phyloP scores from a whole-genome alignment of 2,888 invertebrate species.

The Stomorhina lunata region DNA sequence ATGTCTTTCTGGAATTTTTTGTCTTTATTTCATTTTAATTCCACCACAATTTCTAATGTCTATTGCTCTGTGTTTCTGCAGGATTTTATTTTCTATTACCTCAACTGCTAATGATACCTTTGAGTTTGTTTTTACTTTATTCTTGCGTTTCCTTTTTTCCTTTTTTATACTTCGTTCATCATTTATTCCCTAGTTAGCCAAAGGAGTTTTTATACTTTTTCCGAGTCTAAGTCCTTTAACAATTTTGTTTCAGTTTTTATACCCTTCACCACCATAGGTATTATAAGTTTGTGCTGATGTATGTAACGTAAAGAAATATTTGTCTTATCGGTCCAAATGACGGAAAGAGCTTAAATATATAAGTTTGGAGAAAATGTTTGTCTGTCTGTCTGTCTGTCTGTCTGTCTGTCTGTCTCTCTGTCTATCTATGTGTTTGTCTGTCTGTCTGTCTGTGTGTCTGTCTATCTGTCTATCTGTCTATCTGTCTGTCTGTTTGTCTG shows the following conservation, averaged over 20 bases:
- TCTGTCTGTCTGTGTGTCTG: too few species aligned
- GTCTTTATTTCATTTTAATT: conserved; percentile 52
- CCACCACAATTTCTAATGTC: conserved; percentile 41
- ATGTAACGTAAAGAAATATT: too few species aligned
- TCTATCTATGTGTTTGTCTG: too few species aligned
- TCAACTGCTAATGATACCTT: conserved; percentile 59
- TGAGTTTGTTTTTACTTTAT: conserved; percentile 26
- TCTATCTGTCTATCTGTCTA: too few species aligned
- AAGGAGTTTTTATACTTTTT: conserved; percentile 19
- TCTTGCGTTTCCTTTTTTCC: conserved; percentile 4
- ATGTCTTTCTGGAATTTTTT: conserved; percentile 45
- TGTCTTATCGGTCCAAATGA: too few species aligned
- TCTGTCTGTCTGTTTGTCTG: too few species aligned
- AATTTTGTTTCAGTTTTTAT: conserved; percentile 27
- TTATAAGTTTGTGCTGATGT: too few species aligned
- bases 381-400: too few species aligned
- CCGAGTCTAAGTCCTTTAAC: conserved; percentile 19
- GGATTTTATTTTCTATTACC: conserved; percentile 34
- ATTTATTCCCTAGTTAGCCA: conserved; percentile 30
- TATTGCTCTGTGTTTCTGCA: conserved; percentile 21
- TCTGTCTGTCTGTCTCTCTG: too few species aligned
- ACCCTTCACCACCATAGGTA: too few species aligned
- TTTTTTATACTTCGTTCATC: neutral
- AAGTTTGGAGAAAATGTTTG: too few species aligned
- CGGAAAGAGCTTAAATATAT: too few species aligned